Evolutionary conservation across 2,113 vertebrate genomes (phyloP), one percentile per base, ranked within the genome.

Genomic region (Indicator indicator): DNA sequence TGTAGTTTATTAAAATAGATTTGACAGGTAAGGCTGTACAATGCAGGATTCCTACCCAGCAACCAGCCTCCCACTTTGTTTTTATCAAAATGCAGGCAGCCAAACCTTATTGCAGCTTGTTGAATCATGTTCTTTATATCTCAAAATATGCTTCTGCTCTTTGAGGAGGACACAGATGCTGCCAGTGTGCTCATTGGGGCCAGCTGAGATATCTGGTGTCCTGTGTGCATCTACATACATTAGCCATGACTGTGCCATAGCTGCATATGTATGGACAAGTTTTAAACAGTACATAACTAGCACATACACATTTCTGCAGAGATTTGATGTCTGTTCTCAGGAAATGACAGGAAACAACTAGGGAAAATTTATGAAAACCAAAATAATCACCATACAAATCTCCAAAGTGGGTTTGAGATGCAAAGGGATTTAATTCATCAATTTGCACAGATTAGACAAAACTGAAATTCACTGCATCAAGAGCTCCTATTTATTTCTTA

Each of bases 371-470:
- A 86, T 82, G 83, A 97, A 93, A 96, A 93, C 85, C 81, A 84
- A 89, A 94, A 95, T 93, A 94, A 92, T 94, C 93, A 68, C 91
- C 96, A 96, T 91, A 92, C 93, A 88, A 97, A 96, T 95, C 94
- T 93, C 94, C 92, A 72, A 97, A 97, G 88, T 96, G 91, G 92
- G 94, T 94, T 96, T 95, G 93, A 95, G 90, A 96, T 95, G 93
- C 92, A 96, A 93, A 94, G 91, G 90, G 96, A 96, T 97, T 96
- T 97, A 96, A 96, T 93, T 97, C 94, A 91, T 96, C 96, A 96
- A 96, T 97, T 96, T 97, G 94, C 84, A 95, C 89, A 97, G 96
- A 97, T 96, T 94, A 97, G 90, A 90, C 89, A 96, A 96, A 95
- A 96, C 93, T 96, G 90, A 90, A 96, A 96, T 94, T 95, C 94